phyloP scores from a whole-genome alignment of 2,888 invertebrate species.

The Heliconius hortense region DNA sequence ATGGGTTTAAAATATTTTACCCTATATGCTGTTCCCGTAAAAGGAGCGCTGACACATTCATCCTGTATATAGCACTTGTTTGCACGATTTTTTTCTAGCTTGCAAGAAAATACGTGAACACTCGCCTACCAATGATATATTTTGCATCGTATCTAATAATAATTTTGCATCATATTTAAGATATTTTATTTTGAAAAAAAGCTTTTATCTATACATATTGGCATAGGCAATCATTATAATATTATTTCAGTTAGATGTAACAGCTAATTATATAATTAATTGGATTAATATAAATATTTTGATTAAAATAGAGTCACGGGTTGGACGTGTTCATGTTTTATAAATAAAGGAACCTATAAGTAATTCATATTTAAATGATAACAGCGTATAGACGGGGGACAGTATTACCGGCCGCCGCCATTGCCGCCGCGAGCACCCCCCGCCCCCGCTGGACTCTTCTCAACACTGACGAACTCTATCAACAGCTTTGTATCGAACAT shows the following conservation, averaged over 20 bases:
- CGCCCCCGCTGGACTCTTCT: slow-evolving; percentile 84
- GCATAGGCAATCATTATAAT: neutral
- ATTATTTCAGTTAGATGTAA: neutral
- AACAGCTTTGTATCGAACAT: slow-evolving; percentile 89
- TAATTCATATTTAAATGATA: slow-evolving; percentile 37
- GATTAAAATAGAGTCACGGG: neutral
- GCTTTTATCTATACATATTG: neutral
- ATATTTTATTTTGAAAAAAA: neutral
- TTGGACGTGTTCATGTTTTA: neutral
- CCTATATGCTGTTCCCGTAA: too few relatives aligned
- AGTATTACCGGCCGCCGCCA: slow-evolving; percentile 84
- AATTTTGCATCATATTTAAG: neutral
- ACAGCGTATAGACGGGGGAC: slow-evolving; percentile 86
- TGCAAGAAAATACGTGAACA: neutral
- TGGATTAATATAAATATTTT: neutral
- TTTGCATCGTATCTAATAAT: too few relatives aligned
- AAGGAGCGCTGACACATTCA: too few relatives aligned
- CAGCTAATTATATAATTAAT: neutral
- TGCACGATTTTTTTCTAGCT: neutral
- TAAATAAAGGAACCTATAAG: neutral
- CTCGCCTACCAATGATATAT: neutral
- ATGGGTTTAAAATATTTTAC: too few relatives aligned
- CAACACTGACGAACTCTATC: slow-evolving; percentile 89
- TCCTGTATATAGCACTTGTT: neutral
- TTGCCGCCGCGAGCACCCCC: slow-evolving; percentile 73